These are phyloP conservation scores for Anguilla obscura DNA, from an alignment of 2,797 vertebrate species.

Conservation along the genomic window DNA sequence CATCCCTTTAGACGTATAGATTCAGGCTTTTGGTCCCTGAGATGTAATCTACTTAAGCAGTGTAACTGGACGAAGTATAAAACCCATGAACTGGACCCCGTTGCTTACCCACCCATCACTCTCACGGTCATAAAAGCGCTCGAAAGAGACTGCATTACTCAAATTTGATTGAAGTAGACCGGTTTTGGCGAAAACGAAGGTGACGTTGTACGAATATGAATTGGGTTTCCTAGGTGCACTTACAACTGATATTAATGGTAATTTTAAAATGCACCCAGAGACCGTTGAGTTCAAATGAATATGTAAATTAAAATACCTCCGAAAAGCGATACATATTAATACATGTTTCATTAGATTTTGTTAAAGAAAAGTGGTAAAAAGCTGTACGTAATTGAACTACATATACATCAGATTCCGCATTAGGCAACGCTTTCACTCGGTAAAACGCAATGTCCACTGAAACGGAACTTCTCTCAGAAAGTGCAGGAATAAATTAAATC, in stretches of 20 bases:
- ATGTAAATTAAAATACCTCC: slow-evolving; percentile 29
- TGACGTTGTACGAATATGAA: slow-evolving; percentile 44
- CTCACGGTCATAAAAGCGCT: background rate
- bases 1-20: no score
- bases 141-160: background rate
- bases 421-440: background rate
- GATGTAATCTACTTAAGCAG: background rate
- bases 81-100: background rate
- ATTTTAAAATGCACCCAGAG: slow-evolving; percentile 37
- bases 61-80: background rate
- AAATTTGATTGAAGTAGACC: background rate
- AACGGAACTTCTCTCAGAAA: background rate
- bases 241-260: slow-evolving; percentile 31
- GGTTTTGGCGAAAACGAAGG: background rate
- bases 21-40: no score
- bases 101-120: background rate
- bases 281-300: slow-evolving; percentile 38
- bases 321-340: slow-evolving; percentile 18
- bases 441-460: background rate
- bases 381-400: background rate
- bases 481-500: slow-evolving; percentile 8
- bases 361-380: slow-evolving; percentile 17
- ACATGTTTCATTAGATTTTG: slow-evolving; percentile 25
- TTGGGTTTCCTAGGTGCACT: slow-evolving; percentile 40
- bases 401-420: background rate